phyloP scores from a whole-genome alignment of 2,888 invertebrate species.

The Leptopilina syphax region DNA sequence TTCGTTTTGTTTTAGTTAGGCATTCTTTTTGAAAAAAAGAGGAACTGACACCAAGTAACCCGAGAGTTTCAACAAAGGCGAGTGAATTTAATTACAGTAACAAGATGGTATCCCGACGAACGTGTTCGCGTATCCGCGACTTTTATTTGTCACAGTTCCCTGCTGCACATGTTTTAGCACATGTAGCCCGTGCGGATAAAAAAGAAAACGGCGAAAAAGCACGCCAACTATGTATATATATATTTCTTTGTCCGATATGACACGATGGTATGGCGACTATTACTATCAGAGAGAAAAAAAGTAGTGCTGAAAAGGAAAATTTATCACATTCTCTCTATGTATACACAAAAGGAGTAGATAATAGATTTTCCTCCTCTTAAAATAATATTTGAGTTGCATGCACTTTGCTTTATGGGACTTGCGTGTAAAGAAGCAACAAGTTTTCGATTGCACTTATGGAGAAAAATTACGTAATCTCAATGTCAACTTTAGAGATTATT shows the following conservation, averaged over 20 bases:
- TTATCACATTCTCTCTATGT: slow-evolving; percentile 6
- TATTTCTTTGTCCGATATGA: slow-evolving; percentile 31
- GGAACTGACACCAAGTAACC: slow-evolving; percentile 24
- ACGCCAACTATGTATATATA: slow-evolving; percentile 16
- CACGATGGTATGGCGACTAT: slow-evolving; percentile 29
- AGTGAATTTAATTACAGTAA: slow-evolving; percentile 38
- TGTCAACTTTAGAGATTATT: background rate
- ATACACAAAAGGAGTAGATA: slow-evolving; percentile 1
- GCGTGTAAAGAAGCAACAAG: slow-evolving; percentile 41
- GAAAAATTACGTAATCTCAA: slow-evolving; percentile 6
- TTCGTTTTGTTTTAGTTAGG: background rate
- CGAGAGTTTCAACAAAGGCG: slow-evolving; percentile 35
- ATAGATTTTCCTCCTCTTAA: slow-evolving; percentile 24
- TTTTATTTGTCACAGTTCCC: slow-evolving; percentile 37
- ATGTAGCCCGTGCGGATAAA: slow-evolving; percentile 17
- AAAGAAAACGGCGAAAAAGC: slow-evolving; percentile 30
- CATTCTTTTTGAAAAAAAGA: slow-evolving; percentile 12
- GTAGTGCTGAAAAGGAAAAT: background rate
- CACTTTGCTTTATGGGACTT: slow-evolving; percentile 31
- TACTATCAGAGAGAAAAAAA: background rate
- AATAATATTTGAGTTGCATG: slow-evolving; percentile 38
- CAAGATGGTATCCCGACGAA: slow-evolving; percentile 38
- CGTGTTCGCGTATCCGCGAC: slow-evolving; percentile 39
- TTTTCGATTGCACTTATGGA: background rate
- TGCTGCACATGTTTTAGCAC: slow-evolving; percentile 39